Evolutionary conservation across 1,140 invertebrate species (phyloP).

Genomic region (Apis mellifera): Amel_HAv3.1 CM009937.2:11585001-11585500

Average conservation of each 20-base stretch:
- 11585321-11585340: conserved; percentile 26
- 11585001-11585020: conserved; percentile 30
- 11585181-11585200: conserved; percentile 58
- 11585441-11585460: neutral
- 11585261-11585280: conserved; percentile 46
- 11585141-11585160: too few relatives aligned
- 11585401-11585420: neutral
- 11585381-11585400: neutral
- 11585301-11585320: neutral
- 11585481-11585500: conserved; percentile 14
- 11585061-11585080: neutral
- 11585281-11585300: conserved; percentile 7
- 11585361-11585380: conserved; percentile 13
- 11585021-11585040: conserved; percentile 8
- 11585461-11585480: conserved; percentile 17
- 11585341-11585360: conserved; percentile 11
- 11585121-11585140: conserved; percentile 16
- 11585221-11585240: conserved; percentile 48
- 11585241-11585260: conserved; percentile 56
- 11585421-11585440: neutral
- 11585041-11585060: conserved; percentile 3
- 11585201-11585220: conserved; percentile 36
- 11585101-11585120: conserved; percentile 8
- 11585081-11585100: conserved; percentile 10
- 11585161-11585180: conserved; percentile 30